Conservation (phyloP, 2,888 invertebrate genomes). For the Mayetiola destructor region DNA sequence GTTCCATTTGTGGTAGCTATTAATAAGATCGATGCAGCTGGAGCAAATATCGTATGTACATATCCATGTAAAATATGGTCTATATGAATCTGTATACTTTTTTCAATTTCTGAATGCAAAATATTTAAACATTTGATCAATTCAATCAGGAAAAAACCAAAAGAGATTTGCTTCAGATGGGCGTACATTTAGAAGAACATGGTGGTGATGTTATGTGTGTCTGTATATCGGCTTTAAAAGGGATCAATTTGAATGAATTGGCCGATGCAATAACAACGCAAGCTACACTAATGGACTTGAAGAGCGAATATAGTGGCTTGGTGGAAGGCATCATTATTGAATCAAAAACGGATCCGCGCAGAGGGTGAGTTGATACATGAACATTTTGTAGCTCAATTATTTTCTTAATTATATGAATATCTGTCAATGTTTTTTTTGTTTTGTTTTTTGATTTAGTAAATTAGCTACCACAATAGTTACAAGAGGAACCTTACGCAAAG, state of each 20-base stretch:
- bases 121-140: not conserved
- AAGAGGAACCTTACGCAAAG: slow-evolving; percentile 68
- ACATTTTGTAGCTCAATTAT: not conserved
- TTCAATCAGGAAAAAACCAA: slow-evolving; percentile 52
- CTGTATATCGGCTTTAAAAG: slow-evolving; percentile 79
- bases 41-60: slow-evolving; percentile 68
- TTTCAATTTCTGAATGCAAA: not conserved
- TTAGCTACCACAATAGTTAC: slow-evolving; percentile 72
- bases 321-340: slow-evolving; percentile 88
- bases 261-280: slow-evolving; percentile 72
- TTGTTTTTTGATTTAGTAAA: too few species aligned
- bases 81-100: not conserved
- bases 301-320: slow-evolving; percentile 65
- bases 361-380: slow-evolving; percentile 39
- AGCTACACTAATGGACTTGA: slow-evolving; percentile 76
- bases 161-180: slow-evolving; percentile 57
- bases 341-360: slow-evolving; percentile 51
- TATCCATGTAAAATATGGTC: not conserved
- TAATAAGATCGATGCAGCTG: slow-evolving; percentile 93
- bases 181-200: slow-evolving; percentile 67
- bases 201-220: slow-evolving; percentile 90
- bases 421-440: not conserved
- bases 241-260: slow-evolving; percentile 58
- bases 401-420: not conserved
- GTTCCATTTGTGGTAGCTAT: slow-evolving; percentile 93